Evolutionary conservation across 2,888 invertebrate genomes (phyloP).

Genomic region (Diploptera punctata): DNA sequence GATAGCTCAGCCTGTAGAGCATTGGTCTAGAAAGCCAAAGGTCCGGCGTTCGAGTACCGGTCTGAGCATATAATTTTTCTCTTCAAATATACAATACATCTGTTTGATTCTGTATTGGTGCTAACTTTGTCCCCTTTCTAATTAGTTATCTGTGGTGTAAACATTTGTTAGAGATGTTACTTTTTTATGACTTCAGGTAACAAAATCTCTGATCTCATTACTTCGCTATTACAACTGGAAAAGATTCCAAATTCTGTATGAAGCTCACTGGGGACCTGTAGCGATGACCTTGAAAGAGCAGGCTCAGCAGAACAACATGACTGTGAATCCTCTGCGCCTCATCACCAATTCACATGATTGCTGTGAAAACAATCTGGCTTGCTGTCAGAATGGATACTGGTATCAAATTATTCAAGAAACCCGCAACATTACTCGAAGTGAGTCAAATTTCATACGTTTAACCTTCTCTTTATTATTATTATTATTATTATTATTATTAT

Average conservation of each 20-base stretch:
- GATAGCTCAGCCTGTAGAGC: no score
- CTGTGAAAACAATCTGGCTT: conserved; percentile 75
- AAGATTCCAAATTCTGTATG: conserved; percentile 89
- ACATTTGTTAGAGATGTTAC: no score
- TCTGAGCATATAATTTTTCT: no score
- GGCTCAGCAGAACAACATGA: conserved; percentile 79
- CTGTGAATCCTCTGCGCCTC: conserved; percentile 77
- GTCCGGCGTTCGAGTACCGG: no score
- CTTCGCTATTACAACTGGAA: conserved; percentile 92
- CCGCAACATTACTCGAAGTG: conserved; percentile 83
- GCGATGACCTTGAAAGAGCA: conserved; percentile 80
- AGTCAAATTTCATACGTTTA: conserved; percentile 52
- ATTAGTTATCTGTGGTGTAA: no score
- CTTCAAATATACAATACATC: no score
- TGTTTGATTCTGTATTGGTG: no score
- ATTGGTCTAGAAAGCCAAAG: no score
- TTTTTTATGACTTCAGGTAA: conserved; percentile 68
- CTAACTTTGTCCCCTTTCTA: no score
- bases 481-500: no score
- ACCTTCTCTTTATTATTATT: no score
- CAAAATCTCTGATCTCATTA: conserved; percentile 92
- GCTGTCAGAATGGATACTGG: conserved; percentile 82
- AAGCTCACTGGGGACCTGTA: conserved; percentile 81
- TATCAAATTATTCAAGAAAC: conserved; percentile 84
- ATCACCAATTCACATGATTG: conserved; percentile 78